Evolutionary conservation across 2,888 invertebrate genomes (phyloP).

Genomic region (Autographa pulchrina): DNA sequence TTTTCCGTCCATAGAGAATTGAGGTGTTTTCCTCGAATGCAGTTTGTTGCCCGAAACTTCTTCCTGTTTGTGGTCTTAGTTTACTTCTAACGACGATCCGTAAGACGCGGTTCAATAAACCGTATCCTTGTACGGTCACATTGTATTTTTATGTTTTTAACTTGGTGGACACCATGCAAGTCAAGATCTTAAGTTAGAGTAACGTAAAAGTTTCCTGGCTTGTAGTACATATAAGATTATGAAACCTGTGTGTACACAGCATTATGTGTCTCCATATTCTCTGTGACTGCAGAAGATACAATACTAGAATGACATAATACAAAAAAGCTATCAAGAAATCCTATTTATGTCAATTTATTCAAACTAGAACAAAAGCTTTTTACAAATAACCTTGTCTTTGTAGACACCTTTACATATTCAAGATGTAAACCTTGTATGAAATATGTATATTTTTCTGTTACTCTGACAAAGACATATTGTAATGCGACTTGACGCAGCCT

Average conservation of each 20-base stretch:
- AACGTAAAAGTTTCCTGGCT: conserved; percentile 1
- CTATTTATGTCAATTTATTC: too few species aligned
- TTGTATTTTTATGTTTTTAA: conserved; percentile 14
- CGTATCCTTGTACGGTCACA: conserved; percentile 14
- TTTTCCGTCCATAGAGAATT: conserved; percentile 43
- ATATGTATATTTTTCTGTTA: conserved; percentile 31
- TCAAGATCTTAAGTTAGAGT: conserved; percentile 1
- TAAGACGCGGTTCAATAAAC: conserved; percentile 31
- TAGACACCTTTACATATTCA: conserved; percentile 18
- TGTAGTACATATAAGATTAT: too few species aligned
- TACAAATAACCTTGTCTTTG: background rate
- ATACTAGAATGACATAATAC: too few species aligned
- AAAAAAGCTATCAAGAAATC: too few species aligned
- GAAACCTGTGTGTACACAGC: too few species aligned
- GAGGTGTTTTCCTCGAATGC: conserved; percentile 30
- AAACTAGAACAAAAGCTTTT: too few species aligned
- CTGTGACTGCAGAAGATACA: too few species aligned
- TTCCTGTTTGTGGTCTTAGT: conserved; percentile 32
- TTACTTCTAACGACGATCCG: conserved; percentile 22
- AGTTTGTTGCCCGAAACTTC: conserved; percentile 40
- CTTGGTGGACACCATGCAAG: conserved; percentile 14
- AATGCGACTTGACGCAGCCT: conserved; percentile 27
- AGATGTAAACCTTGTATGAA: conserved; percentile 19
- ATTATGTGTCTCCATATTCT: too few species aligned
- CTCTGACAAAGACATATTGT: conserved; percentile 45